Base-by-base conservation (phyloP, 2,888 invertebrate species). In the Napeogenes sylphis region DNA sequence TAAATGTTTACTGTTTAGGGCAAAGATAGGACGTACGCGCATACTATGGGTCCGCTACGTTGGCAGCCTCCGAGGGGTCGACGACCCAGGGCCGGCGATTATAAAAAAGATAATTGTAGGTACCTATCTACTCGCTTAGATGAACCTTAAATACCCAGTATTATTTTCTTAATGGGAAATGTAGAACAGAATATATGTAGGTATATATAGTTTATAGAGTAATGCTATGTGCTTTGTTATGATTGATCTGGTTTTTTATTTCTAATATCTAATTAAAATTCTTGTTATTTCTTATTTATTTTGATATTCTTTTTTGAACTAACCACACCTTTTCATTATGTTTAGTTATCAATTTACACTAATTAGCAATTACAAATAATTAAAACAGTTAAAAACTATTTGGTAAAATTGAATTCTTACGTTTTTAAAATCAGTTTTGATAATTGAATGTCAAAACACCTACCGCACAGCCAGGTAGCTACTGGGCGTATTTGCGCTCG, bases 1-100 rank as follows among this genome's bases (percentile, higher is more conserved):
- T 71, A 74, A 75, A 71, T 78, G 65, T 63, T 68, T 65, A 68
- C 65, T 58, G 68, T 68, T 66, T 68, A 82, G 80, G 80, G 81
- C 80, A 76, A 76, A 81, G 82, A 80, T 81, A 83, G 84, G 51
- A 51, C 80, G 84, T 81, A 74, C 80, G 82, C 79, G 81, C 84
- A 82, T 83, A 70, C 63, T 64, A 64, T 61, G 68, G 71, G 70
- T 68, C 85, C 85, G 86, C 85, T 85, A 83, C 78, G 84, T 77
- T 80, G 79, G 80, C 87, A 88, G 85, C 85, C 83, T 87, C 85
- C 82, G 78, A 71, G 77, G 83, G 88, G 88, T 84, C 88, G 83
- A 82, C 83, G 89, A 89, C 86, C 86, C 82, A 77, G 73, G 73
- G 74, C 76, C 79, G 76, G 79, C 82, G 85, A 85, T 89, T 84